Conservation (phyloP, 1,140 invertebrate species). For the Drosophila equinoxialis region DNA sequence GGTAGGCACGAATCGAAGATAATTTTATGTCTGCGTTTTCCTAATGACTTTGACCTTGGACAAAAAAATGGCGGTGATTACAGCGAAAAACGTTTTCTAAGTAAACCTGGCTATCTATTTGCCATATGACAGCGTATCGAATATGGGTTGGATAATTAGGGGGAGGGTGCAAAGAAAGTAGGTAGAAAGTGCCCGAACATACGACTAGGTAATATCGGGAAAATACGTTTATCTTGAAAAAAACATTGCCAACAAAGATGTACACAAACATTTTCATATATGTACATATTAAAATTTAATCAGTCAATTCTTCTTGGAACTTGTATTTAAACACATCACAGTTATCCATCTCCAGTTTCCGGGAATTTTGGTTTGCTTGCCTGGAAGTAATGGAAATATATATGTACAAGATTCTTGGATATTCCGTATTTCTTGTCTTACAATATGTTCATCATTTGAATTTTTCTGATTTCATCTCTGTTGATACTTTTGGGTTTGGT, state of each 20-base stretch:
- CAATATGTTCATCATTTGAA: too few species aligned
- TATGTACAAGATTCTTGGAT: too few species aligned
- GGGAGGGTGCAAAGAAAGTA: background rate
- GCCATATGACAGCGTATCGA: background rate
- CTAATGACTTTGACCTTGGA: slow-evolving; percentile 72
- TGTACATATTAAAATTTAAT: background rate
- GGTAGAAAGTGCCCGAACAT: background rate
- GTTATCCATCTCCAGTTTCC: background rate
- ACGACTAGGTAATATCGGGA: background rate
- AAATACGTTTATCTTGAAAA: background rate
- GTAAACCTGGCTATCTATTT: slow-evolving; percentile 15
- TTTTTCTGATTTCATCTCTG: too few species aligned
- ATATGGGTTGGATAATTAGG: slow-evolving; percentile 4
- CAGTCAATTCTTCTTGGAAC: background rate
- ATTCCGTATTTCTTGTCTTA: too few species aligned
- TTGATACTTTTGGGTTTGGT: too few species aligned
- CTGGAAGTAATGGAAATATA: background rate
- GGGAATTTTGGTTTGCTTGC: background rate
- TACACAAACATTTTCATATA: background rate
- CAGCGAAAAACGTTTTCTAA: slow-evolving; percentile 30
- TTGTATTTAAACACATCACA: background rate
- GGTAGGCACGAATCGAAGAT: slow-evolving; percentile 36
- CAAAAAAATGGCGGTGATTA: slow-evolving; percentile 39
- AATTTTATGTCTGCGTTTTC: slow-evolving; percentile 14
- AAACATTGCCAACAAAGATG: background rate